Base-by-base conservation (phyloP, 2,888 invertebrate genomes). In the Atherix ibis region DNA sequence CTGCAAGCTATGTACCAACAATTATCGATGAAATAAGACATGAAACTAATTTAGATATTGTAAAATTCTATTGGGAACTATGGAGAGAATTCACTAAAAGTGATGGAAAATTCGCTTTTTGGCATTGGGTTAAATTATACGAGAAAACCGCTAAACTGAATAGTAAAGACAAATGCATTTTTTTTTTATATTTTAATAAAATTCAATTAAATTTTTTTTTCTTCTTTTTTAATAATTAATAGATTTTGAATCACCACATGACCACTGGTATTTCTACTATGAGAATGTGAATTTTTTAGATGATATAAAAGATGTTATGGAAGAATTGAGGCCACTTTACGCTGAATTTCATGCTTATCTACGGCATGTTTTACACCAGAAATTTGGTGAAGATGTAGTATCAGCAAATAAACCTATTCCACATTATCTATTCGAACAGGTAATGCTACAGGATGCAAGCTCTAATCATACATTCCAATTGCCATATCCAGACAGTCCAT, bases 321-420 rank as follows among this genome's bases (percentile, higher is more conserved):
- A 70, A 31, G 68, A 77, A 48, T 57, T 88, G 32, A 70, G 70
- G 41, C 85, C 87, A 0, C 54, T 88, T 8, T 88, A 88, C 53
- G 60, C 74, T 31, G 74, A 84, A 49, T 60, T 87, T 5, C 85
- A 87, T 51, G 81, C 80, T 1, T 85, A 81, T 47, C 73, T 83
- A 3, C 65, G 84, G 43, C 67, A 70, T 44, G 69, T 73, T 34
- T 58, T 87, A 22, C 61, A 68, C 10, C 63, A 72, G 47, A 66
- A 70, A 45, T 83, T 83, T 51, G 81, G 81, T 2, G 69, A 71
- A 10, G 57, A 67, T 17, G 56, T 73, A 1, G 67, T 74, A 1
- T 64, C 71, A 0, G 65, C 67, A 29, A 66, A 56, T 32, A 78
- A 76, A 36, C 73, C 76, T 1, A 78, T 81, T 37, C 80, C 80